Percentiles rank a stretch among this genome's conserved stretches.
Conservation (phyloP, 2,888 invertebrate species). For the Hirudinaria manillensis region DNA sequence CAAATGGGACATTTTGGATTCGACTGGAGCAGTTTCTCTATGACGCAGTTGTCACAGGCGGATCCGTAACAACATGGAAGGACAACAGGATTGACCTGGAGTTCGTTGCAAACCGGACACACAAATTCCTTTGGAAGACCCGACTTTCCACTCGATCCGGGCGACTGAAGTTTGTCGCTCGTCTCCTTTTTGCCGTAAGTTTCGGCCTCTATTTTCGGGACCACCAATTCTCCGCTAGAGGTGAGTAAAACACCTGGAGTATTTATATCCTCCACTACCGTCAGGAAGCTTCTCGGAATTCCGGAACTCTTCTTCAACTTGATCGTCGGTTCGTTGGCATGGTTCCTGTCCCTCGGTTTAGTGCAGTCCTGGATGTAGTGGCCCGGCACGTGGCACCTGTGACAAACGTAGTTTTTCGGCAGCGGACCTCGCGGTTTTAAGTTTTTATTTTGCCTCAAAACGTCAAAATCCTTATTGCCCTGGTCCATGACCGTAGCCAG, state of each 20-base stretch:
- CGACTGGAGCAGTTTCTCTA: slow-evolving; percentile 78
- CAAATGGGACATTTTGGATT: slow-evolving; percentile 90
- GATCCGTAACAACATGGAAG: slow-evolving; percentile 96
- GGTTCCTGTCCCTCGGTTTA: slow-evolving; percentile 41
- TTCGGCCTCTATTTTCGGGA: slow-evolving; percentile 69
- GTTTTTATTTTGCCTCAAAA: no score
- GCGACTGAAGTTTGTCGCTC: slow-evolving; percentile 44
- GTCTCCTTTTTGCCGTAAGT: slow-evolving; percentile 47
- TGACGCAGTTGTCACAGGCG: slow-evolving; percentile 95
- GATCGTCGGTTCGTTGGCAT: background rate
- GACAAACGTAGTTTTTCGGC: slow-evolving; percentile 85
- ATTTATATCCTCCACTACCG: slow-evolving; percentile 77
- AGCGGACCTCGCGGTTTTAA: slow-evolving; percentile 67
- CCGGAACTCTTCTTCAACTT: slow-evolving; percentile 87
- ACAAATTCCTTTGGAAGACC: slow-evolving; percentile 77
- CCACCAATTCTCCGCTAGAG: slow-evolving; percentile 77
- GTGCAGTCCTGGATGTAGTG: slow-evolving; percentile 98
- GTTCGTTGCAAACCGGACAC: slow-evolving; percentile 84
- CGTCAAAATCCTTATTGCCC: background rate
- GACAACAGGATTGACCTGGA: slow-evolving; percentile 90
- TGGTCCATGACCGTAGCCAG: slow-evolving; percentile 2
- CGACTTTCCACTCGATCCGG: no score
- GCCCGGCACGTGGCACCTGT: slow-evolving; percentile 85
- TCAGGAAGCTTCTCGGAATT: slow-evolving; percentile 92
- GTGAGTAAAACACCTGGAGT: slow-evolving; percentile 87